Evolutionary conservation across 2,888 invertebrate species (phyloP).

Genomic region (Sthenelais limicola): DNA sequence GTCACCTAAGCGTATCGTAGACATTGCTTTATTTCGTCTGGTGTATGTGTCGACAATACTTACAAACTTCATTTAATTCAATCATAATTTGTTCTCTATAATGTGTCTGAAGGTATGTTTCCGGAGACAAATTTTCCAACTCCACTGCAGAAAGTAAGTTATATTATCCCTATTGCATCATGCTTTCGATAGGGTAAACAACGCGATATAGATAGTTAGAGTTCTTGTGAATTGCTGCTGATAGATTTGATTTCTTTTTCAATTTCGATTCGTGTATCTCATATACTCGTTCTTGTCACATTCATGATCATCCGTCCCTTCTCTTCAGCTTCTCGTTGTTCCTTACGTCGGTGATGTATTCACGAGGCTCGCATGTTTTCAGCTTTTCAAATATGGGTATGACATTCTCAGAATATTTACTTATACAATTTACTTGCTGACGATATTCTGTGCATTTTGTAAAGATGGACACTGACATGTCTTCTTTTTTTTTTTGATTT

Average conservation of each 20-base stretch:
- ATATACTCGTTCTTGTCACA: not conserved
- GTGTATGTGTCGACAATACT: too few relatives aligned
- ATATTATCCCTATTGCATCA: not conserved
- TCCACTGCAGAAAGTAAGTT: constrained; percentile 51
- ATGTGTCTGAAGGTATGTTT: constrained; percentile 51
- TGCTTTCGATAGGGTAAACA: not conserved
- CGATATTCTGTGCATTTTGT: too few relatives aligned
- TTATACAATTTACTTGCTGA: too few relatives aligned
- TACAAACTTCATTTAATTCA: too few relatives aligned
- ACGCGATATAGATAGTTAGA: not conserved
- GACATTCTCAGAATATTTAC: too few relatives aligned
- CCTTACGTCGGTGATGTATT: constrained; percentile 52
- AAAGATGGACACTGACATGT: too few relatives aligned
- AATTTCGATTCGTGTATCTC: not conserved
- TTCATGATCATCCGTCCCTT: not conserved
- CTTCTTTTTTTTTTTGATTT: too few relatives aligned
- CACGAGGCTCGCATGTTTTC: not conserved
- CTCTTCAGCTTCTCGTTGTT: constrained; percentile 51
- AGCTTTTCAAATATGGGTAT: constrained; percentile 29
- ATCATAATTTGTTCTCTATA: too few relatives aligned
- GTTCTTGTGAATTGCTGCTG: not conserved
- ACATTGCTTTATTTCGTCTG: too few relatives aligned
- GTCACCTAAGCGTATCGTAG: too few relatives aligned
- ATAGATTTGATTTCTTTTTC: not conserved
- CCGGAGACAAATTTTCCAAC: constrained; percentile 53